These are phyloP conservation scores for Aphelocoma coerulescens DNA, from an alignment of 2,113 vertebrate genomes.

Conservation along the genomic window DNA sequence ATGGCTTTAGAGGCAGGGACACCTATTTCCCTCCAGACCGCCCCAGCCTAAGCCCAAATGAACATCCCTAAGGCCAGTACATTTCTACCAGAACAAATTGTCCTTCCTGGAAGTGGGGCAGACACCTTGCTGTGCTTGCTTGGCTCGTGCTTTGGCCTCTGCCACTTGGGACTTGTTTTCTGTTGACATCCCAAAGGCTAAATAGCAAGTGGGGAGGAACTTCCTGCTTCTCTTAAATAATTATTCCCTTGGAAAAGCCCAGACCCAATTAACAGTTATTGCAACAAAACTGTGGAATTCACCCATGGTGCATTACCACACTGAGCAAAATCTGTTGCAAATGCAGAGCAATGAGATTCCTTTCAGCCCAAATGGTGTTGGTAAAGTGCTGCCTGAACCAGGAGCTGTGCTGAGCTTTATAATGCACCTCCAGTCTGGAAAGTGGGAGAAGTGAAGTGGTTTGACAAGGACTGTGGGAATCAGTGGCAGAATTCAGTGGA, in stretches of 20 bases:
- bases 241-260: not conserved
- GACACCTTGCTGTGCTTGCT: not conserved
- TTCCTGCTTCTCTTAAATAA: not conserved
- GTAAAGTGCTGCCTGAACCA: not conserved
- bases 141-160: not conserved
- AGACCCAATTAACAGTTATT: not conserved
- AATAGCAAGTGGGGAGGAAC: not conserved
- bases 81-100: not conserved
- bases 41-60: accelerated
- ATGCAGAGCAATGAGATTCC: not conserved
- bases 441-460: not conserved
- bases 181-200: not conserved
- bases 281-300: not conserved
- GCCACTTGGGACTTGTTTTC: not conserved
- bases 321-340: not conserved
- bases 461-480: not conserved
- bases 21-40: not conserved
- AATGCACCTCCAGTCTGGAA: not conserved
- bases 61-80: not conserved
- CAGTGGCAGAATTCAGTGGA: not conserved
- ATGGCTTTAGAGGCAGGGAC: not conserved
- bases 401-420: not conserved
- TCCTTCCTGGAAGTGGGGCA: not conserved
- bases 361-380: not conserved
- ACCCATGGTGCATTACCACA: not conserved